These are phyloP conservation scores for Tribolium freemani DNA, from an alignment of 2,888 invertebrate genomes.

Conservation along the genomic window DNA sequence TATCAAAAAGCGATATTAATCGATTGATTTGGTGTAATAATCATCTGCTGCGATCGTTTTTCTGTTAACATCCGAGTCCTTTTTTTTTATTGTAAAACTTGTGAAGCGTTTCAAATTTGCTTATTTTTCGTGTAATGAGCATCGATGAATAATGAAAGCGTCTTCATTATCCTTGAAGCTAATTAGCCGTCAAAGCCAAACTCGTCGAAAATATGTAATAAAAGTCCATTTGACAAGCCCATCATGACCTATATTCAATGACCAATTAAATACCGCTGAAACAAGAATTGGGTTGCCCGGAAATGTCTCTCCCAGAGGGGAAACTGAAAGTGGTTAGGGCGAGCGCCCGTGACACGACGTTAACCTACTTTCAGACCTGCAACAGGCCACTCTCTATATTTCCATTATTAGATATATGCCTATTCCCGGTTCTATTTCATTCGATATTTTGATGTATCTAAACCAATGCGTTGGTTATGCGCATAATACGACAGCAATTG, in stretches of 20 bases:
- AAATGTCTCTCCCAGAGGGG: conserved; percentile 50
- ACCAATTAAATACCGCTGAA: conserved; percentile 59
- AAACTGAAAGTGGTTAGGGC: conserved; percentile 48
- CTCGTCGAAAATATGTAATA: not conserved
- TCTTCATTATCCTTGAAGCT: not conserved
- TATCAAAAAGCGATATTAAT: too few relatives aligned
- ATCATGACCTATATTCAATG: conserved; percentile 59
- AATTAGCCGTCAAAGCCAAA: not conserved
- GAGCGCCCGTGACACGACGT: conserved; percentile 43
- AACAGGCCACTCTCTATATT: conserved; percentile 33
- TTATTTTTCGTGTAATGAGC: not conserved
- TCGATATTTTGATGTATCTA: conserved; percentile 6
- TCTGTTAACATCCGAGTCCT: too few relatives aligned
- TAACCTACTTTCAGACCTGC: conserved; percentile 50
- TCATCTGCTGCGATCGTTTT: too few relatives aligned
- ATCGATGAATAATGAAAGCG: not conserved
- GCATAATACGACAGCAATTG: not conserved
- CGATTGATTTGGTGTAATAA: too few relatives aligned
- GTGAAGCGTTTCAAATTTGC: not conserved
- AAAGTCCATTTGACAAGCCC: not conserved
- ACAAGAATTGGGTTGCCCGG: conserved; percentile 59
- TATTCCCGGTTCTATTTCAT: conserved; percentile 4
- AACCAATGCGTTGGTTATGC: not conserved
- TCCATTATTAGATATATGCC: conserved; percentile 21
- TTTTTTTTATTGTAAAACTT: too few relatives aligned